Evolutionary conservation across 2,113 vertebrate species (phyloP).

Genomic region (Pseudonaja textilis): DNA sequence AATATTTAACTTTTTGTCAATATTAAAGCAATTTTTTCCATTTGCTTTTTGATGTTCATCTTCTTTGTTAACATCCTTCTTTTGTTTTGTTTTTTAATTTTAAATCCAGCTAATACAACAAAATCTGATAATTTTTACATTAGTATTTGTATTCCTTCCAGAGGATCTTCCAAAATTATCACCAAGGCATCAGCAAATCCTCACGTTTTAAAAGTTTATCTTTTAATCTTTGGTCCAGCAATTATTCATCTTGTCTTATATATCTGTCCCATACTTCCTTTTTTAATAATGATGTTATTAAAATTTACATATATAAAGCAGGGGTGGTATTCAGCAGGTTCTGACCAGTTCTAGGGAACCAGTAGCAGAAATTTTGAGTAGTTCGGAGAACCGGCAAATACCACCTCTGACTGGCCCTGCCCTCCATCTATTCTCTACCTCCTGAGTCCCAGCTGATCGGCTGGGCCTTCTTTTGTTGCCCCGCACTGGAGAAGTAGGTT

Average conservation of each 20-base stretch:
- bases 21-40: background rate
- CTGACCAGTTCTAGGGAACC: too few relatives aligned
- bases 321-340: too few relatives aligned
- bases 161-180: background rate
- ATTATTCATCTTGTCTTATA: background rate
- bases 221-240: too few relatives aligned
- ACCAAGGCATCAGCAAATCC: background rate
- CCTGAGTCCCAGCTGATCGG: too few relatives aligned
- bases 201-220: background rate
- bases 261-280: background rate
- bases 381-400: too few relatives aligned
- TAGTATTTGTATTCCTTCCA: background rate
- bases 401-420: too few relatives aligned
- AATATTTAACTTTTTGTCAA: background rate
- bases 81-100: background rate
- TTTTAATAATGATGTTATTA: background rate
- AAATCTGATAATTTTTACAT: background rate
- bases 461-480: too few relatives aligned
- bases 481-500: too few relatives aligned
- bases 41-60: background rate
- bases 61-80: background rate
- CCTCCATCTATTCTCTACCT: too few relatives aligned
- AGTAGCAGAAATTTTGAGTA: too few relatives aligned
- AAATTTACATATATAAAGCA: background rate
- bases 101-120: background rate